phyloP scores from a whole-genome alignment of 1,140 invertebrate genomes.

The Leptopilina clavipes region DNA sequence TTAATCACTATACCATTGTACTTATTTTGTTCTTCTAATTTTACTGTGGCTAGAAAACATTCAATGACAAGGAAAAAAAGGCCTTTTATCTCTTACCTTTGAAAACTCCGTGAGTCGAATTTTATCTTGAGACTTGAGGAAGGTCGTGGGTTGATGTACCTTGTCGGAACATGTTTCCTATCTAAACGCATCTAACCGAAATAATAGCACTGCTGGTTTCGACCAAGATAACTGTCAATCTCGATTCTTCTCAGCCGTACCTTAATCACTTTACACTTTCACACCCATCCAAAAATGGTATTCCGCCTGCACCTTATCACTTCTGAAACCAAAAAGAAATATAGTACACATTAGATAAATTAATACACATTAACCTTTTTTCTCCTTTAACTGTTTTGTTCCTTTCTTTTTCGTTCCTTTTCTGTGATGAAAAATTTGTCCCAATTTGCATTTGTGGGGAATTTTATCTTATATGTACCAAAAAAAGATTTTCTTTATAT shows the following conservation, averaged over 20 bases:
- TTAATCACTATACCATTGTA: no score
- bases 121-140: not conserved
- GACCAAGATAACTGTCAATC: conserved; percentile 13
- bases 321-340: not conserved
- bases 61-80: no score
- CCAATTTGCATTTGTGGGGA: no score
- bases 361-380: no score
- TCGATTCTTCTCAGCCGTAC: not conserved
- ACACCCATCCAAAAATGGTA: not conserved
- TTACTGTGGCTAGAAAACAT: no score
- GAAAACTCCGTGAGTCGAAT: not conserved
- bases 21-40: no score
- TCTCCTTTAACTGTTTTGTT: no score
- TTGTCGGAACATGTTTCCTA: not conserved
- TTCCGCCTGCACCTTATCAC: not conserved
- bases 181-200: not conserved
- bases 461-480: no score
- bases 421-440: no score
- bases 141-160: not conserved
- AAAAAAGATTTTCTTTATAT: no score
- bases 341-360: no score
- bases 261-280: conserved; percentile 5
- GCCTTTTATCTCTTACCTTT: not conserved
- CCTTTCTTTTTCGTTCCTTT: no score
- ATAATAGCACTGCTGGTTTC: conserved; percentile 5